These are phyloP conservation scores for Didymodactylos carnosus DNA, from an alignment of 2,888 invertebrate genomes.

Conservation along the genomic window DNA sequence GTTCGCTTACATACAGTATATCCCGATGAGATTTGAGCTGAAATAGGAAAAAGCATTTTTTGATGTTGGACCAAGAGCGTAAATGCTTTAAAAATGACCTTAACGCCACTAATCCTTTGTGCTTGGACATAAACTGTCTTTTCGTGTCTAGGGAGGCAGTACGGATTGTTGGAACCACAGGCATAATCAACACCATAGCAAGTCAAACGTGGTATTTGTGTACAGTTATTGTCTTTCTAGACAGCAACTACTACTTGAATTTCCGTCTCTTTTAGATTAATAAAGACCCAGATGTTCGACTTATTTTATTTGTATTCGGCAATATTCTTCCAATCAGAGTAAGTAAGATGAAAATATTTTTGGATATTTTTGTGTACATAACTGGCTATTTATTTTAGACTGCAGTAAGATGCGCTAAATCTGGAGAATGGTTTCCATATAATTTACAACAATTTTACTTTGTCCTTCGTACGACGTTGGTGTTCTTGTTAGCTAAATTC, in stretches of 20 bases:
- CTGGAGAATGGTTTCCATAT: not conserved
- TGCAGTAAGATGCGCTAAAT: conserved; percentile 1
- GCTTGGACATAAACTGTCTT: no score
- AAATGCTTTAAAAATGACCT: not conserved
- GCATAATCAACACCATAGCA: conserved; percentile 34
- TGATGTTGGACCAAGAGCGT: not conserved
- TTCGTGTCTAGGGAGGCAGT: conserved; percentile 26
- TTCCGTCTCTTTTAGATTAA: no score
- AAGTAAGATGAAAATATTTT: not conserved
- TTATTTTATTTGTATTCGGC: conserved; percentile 31
- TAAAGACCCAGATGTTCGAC: conserved; percentile 33
- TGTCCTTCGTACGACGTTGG: not conserved
- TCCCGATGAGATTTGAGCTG: no score
- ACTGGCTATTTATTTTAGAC: not conserved
- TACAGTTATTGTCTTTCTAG: conserved; percentile 18
- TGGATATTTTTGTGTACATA: not conserved
- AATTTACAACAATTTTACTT: conserved; percentile 8
- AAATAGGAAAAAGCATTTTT: no score
- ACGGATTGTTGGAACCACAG: conserved; percentile 34
- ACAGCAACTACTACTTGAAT: not conserved
- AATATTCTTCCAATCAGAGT: conserved; percentile 26
- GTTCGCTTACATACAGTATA: no score
- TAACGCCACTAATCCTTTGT: no score
- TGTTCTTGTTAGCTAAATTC: not conserved
- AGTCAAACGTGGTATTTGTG: conserved; percentile 34